Evolutionary conservation across 2,797 vertebrate species (phyloP).

Genomic region (Thunnus albacares): DNA sequence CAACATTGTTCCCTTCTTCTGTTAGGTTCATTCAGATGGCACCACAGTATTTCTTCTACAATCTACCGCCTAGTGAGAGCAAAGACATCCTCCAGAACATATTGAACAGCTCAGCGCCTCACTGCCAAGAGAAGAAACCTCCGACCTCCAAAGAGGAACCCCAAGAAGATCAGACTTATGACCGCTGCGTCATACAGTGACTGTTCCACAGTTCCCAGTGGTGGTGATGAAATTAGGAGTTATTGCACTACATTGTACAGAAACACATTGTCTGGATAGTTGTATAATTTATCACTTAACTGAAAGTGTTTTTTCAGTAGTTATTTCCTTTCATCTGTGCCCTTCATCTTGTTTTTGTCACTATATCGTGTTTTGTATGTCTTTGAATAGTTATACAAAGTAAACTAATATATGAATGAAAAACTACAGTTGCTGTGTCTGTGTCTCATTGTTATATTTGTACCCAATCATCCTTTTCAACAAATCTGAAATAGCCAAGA

Average conservation of each 20-base stretch:
- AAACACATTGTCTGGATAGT: slow-evolving; percentile 2
- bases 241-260: slow-evolving; percentile 1
- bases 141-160: slow-evolving; percentile 34
- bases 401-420: slow-evolving; percentile 37
- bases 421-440: neutral
- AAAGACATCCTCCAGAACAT: slow-evolving; percentile 91
- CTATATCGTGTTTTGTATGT: slow-evolving; percentile 12
- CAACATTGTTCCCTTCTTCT: neutral
- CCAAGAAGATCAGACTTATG: slow-evolving; percentile 51
- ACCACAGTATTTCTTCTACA: slow-evolving; percentile 94
- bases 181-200: slow-evolving; percentile 78
- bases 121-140: slow-evolving; percentile 60
- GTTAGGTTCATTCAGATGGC: slow-evolving; percentile 90
- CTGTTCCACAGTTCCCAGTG: neutral
- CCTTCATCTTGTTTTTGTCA: neutral
- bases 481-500: neutral
- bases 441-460: neutral
- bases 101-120: slow-evolving; percentile 67
- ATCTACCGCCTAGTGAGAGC: slow-evolving; percentile 92
- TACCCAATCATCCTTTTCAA: neutral
- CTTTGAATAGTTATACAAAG: slow-evolving; percentile 26
- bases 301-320: neutral
- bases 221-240: neutral
- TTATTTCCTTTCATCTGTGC: slow-evolving; percentile 15
- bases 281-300: neutral